Conservation (phyloP, 2,797 vertebrate genomes). For the Hylomyscus alleni region DNA sequence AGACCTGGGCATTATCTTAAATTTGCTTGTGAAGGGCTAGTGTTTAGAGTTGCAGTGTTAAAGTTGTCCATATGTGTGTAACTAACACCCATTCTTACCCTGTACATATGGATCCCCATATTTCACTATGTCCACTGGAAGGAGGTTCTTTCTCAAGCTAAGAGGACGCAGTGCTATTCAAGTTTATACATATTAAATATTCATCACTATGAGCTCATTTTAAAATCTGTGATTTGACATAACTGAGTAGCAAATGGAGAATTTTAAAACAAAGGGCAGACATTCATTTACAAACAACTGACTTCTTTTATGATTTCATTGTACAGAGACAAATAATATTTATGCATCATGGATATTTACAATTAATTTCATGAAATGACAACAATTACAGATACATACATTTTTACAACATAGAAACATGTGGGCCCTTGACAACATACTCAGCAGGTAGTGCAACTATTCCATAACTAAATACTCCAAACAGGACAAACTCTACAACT, state of each 20-base stretch:
- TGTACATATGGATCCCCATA: not conserved
- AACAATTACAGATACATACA: not conserved
- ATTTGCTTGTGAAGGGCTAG: not conserved
- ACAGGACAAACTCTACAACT: not conserved
- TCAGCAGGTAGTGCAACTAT: not conserved
- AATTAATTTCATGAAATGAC: not conserved
- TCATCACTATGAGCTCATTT: not conserved
- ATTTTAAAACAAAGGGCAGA: not conserved
- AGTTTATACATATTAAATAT: not conserved
- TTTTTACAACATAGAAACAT: not conserved
- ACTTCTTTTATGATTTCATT: not conserved
- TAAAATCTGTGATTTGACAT: not conserved
- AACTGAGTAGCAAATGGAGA: not conserved
- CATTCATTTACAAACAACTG: not conserved
- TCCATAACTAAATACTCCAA: slow-evolving; percentile 29
- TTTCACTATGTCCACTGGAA: not conserved
- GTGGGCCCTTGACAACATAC: not conserved
- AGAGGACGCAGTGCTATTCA: not conserved
- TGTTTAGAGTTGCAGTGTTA: not conserved
- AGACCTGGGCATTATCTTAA: not conserved
- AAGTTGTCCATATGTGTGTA: not conserved
- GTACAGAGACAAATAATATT: not conserved
- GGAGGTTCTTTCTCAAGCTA: not conserved
- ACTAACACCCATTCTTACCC: too few species aligned
- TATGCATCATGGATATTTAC: not conserved